These are phyloP conservation scores for Zelostemma sp. DNA, from an alignment of 1,140 invertebrate genomes.

Conservation along the genomic window DNA sequence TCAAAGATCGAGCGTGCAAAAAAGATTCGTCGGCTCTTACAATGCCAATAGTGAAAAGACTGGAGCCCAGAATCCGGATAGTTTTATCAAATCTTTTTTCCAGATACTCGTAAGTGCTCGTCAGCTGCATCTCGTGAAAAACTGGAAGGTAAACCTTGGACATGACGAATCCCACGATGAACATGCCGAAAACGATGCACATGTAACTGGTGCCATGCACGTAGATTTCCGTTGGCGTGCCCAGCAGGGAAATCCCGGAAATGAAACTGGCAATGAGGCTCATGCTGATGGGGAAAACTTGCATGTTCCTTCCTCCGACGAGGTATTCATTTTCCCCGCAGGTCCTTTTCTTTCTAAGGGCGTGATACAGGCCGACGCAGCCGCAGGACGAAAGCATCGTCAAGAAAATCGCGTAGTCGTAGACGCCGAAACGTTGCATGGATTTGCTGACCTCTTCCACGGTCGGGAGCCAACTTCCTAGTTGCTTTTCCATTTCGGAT, in stretches of 20 bases:
- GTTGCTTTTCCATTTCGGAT: conserved; percentile 15
- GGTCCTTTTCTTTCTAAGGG: conserved; percentile 76
- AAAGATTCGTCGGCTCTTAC: conserved; percentile 68
- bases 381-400: conserved; percentile 80
- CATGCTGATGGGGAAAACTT: conserved; percentile 82
- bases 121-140: conserved; percentile 83
- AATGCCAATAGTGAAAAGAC: conserved; percentile 78
- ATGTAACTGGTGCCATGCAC: conserved; percentile 81
- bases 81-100: conserved; percentile 81
- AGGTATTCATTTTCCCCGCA: conserved; percentile 82
- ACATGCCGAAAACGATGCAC: conserved; percentile 74
- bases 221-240: conserved; percentile 88
- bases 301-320: conserved; percentile 87
- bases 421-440: conserved; percentile 76
- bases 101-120: conserved; percentile 89
- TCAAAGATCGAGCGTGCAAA: not conserved
- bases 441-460: conserved; percentile 74
- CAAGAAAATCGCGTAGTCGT: conserved; percentile 80
- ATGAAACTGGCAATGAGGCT: conserved; percentile 83
- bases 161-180: conserved; percentile 77
- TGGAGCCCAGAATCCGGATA: conserved; percentile 80
- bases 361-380: conserved; percentile 84
- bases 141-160: conserved; percentile 83
- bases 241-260: conserved; percentile 76
- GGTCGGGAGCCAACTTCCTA: conserved; percentile 39